Conservation (phyloP, 2,113 vertebrate species). For the Mastomys natalensis region DNA sequence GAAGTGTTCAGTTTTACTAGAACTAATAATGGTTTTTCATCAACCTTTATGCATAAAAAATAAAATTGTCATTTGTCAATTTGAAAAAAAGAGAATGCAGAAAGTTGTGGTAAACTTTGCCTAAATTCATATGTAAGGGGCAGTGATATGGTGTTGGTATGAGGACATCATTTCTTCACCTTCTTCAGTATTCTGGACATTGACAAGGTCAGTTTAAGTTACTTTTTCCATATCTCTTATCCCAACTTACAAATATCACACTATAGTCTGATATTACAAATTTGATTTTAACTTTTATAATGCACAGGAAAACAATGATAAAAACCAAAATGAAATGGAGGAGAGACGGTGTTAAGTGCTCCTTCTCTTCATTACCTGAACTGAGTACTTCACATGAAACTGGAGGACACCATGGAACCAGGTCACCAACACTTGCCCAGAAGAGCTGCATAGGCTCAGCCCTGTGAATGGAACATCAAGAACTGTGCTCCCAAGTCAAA, state of each 20-base stretch:
- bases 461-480: neutral
- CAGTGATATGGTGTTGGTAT: too few relatives aligned
- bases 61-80: too few relatives aligned
- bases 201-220: neutral
- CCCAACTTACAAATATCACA: neutral
- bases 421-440: too few relatives aligned
- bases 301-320: neutral
- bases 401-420: neutral
- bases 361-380: accelerated
- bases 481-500: neutral
- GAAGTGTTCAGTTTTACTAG: too few relatives aligned
- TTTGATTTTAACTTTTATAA: neutral
- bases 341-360: neutral
- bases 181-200: neutral
- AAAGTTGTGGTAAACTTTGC: too few relatives aligned
- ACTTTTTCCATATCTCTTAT: neutral
- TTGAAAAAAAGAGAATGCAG: too few relatives aligned
- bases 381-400: too few relatives aligned
- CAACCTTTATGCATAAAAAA: too few relatives aligned
- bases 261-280: neutral
- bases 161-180: neutral
- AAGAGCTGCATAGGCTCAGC: neutral
- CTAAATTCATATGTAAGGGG: neutral
- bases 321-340: neutral
- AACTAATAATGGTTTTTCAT: too few relatives aligned